Evolutionary conservation across 2,888 invertebrate species (phyloP), one percentile per base, ranked within the genome.

Genomic region (Brachylomia viminalis): DNA sequence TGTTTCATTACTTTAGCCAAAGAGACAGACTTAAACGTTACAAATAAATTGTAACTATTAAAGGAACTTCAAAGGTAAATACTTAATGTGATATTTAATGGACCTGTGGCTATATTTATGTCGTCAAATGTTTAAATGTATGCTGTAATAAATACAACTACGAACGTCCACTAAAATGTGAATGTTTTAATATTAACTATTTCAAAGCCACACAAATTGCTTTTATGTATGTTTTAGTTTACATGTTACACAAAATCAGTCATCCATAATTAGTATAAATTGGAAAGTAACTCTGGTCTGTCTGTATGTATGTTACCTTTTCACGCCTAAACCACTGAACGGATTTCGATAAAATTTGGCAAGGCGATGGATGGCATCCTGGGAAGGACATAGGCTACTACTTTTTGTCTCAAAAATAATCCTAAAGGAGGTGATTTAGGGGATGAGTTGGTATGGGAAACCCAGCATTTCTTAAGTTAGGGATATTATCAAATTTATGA

Each of bases 91-190:
- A 45, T 27, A 72, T 45, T 72, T 45, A 27, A 45, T 72, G 72
- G 52, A 70, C 11, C 52, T 52, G 49, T 23, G 15, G 27, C 45
- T 42, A 42, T 15, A 27, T 27, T 56, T 30, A 7, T 11, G 20
- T 27, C 20, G 11, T 64, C 7, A 42, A 38, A 75, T 23, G 23
- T 33, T 64, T 10, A 15, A 76, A 78, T 27, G 52, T 52, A 38
- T 56, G 47, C 30, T 49, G 27, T 45, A 30, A 47, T 82, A 80
- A 70, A 65, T 66, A 70, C 54, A 83, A 83, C 67, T 78, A 78
- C 58, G 27, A 62, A 66, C 54, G 71, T 23, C 17, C 52, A n/a
- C 15, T 56, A 56, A 68, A 52, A 64, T 54, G 52, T 54, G 56
- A 45, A 52, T 6, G 20, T 45, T 49, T 72, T 52, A 64, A 49